phyloP scores from a whole-genome alignment of 2,797 vertebrate species.

The Sebastes hubbsi region DNA sequence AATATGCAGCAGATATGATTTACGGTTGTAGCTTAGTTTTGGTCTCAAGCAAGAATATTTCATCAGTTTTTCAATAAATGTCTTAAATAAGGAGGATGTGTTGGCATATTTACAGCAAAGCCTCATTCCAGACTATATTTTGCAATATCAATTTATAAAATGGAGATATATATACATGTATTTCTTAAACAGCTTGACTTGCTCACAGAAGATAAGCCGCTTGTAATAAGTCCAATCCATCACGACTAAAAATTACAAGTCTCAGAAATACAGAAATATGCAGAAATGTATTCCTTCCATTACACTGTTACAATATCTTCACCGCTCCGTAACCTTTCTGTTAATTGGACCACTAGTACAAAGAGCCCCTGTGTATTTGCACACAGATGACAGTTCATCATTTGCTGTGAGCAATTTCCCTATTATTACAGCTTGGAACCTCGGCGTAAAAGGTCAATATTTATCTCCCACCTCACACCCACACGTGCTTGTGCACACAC shows the following conservation, averaged over 20 bases:
- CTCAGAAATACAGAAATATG: conserved; percentile 22
- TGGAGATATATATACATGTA: neutral
- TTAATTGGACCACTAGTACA: conserved; percentile 64
- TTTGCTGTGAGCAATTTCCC: conserved; percentile 65
- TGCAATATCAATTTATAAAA: neutral
- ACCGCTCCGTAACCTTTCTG: conserved; percentile 55
- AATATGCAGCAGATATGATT: conserved; percentile 4
- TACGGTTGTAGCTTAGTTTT: neutral
- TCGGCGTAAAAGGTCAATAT: conserved; percentile 67
- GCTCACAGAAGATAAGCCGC: conserved; percentile 12
- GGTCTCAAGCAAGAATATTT: neutral
- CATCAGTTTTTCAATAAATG: conserved; percentile 2
- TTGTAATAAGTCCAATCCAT: conserved; percentile 3
- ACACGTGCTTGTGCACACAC: conserved; percentile 19
- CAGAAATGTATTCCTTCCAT: conserved; percentile 27
- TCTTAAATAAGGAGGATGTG: neutral
- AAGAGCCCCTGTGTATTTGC: conserved; percentile 61
- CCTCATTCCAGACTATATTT: neutral
- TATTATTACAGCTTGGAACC: conserved; percentile 65
- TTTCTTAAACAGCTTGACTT: conserved; percentile 12
- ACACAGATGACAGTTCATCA: conserved; percentile 65
- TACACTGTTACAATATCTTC: conserved; percentile 40
- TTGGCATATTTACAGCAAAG: neutral
- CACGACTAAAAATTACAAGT: conserved; percentile 25
- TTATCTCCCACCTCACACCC: conserved; percentile 44